Base-by-base conservation (phyloP, 1,140 invertebrate genomes). In the Drosophila parabipectinata region DNA sequence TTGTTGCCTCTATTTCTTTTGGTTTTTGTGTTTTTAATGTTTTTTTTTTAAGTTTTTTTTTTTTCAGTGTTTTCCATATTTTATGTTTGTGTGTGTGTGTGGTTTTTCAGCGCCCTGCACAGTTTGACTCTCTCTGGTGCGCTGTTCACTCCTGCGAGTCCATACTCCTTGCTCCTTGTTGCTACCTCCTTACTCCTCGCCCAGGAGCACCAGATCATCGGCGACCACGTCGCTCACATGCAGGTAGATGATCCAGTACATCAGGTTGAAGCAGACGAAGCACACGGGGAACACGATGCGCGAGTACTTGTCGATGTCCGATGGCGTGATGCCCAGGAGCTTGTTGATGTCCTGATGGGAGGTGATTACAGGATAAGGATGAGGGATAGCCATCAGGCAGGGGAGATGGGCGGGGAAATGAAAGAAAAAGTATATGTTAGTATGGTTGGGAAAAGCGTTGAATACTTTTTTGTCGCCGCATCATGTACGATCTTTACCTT, bases 241-340 rank as follows among this genome's bases (percentile, higher is more conserved):
- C 75, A 98, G 93, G 91, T 98, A 98, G 83, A 98, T 98, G 92
- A 98, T 98, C 98, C 98, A 99, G 93, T 99, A 98, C 97, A 98
- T 98, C 54, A 98, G 94, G 92, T 99, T 98, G 94, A 99, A 99
- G 93, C 97, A 98, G 72, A 98, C 96, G 94, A 99, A 99, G 93
- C 97, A 98, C 50, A 99, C 97, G 6, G 98, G 98, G 92, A 98
- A 98, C 82, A 98, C 97, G 92, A 98, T 98, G 85, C 98, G 95
- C 34, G 97, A 98, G 91, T 98, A 98, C 93, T 98, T 99, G 94
- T 99, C 98, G 92, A 99, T 98, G 94, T 98, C 97, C 89, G 97
- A 98, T 48, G 98, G 97, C 72, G 97, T 98, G 61, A 97, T 97
- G 85, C 97, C 96, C 89, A 96, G 95, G 77, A 98, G 93, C 92